Evolutionary conservation across 2,888 invertebrate species (phyloP).

Genomic region (Schizotus pectinicornis): DNA sequence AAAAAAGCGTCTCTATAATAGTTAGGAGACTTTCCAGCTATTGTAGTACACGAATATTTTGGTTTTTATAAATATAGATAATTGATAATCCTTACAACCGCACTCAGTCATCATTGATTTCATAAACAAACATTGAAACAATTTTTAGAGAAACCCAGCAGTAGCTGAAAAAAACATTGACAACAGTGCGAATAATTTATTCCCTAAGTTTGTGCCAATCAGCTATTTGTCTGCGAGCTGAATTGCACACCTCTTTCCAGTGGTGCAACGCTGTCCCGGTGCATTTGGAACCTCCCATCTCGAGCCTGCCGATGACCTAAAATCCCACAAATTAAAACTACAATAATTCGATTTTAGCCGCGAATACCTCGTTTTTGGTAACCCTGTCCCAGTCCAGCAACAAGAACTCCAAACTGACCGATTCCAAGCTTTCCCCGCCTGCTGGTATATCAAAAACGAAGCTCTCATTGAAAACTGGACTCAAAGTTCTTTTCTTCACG

Average conservation of each 20-base stretch:
- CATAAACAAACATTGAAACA: neutral
- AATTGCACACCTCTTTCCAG: conserved; percentile 97
- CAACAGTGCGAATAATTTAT: conserved; percentile 59
- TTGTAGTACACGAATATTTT: too few relatives aligned
- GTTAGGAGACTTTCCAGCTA: too few relatives aligned
- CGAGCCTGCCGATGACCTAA: conserved; percentile 93
- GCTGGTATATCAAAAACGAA: conserved; percentile 95
- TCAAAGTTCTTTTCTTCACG: conserved; percentile 96
- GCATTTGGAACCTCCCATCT: conserved; percentile 84
- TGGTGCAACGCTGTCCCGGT: conserved; percentile 87
- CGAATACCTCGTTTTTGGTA: conserved; percentile 96
- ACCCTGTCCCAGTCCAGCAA: conserved; percentile 97
- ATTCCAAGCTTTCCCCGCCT: conserved; percentile 77
- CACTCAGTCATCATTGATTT: neutral
- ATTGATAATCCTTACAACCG: too few relatives aligned
- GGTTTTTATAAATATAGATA: too few relatives aligned
- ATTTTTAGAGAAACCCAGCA: neutral
- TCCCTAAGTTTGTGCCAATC: conserved; percentile 99
- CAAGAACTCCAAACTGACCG: conserved; percentile 85
- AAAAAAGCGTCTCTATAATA: too few relatives aligned
- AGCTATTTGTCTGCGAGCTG: conserved; percentile 96
- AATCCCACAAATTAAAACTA: conserved; percentile 32
- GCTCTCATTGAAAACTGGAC: conserved; percentile 99
- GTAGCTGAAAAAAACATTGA: too few relatives aligned
- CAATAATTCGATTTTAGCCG: too few relatives aligned